Base-by-base conservation (phyloP, 2,888 invertebrate species). In the Drosophila anceps region DNA sequence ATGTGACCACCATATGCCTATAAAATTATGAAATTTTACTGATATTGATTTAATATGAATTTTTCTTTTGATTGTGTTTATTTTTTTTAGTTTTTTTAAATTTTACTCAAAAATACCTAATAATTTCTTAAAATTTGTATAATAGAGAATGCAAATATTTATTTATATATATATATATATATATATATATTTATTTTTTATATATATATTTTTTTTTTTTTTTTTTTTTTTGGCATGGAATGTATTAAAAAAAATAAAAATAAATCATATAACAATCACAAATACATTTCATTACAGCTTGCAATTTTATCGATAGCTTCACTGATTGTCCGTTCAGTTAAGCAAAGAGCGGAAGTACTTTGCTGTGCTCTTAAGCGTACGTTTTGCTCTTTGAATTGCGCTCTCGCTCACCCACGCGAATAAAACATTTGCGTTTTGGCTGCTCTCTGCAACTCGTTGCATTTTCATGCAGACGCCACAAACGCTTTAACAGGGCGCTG, bases 361-460 rank as follows among this genome's bases (percentile, higher is more conserved):
- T 8, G 18, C 5, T 15, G n/a, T 20, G n/a, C 77, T 80, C 77
- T 78, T 80, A 13, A 43, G 15, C 12, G 15, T 13, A 15, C 4
- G 15, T 5, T 60, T 10, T 58, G 33, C 77, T 78, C 77, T 81
- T 68, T 39, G 2, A 15, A 10, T 27, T 33, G 4, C 39, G 33
- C 51, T 63, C 62, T 69, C 39, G 53, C 20, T 61, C 77, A 51
- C 81, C 63, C 77, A 67, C 76, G 79, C 66, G 27, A 27, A 46
- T n/a, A 53, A 33, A 59, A 59, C 43, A 61, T 31, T 33, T 58
- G 24, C 39, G 29, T 27, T 33, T 41, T 24, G 1, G 0, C 8
- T 46, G 43, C 53, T 58, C 79, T 68, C 53, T 53, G 24, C 70
- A 46, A 43, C 53, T 69, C 76, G 79, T 59, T 76, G 76, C 75